These are phyloP conservation scores for Prolemur simus DNA, from an alignment of 2,113 vertebrate genomes.

Conservation along the genomic window DNA sequence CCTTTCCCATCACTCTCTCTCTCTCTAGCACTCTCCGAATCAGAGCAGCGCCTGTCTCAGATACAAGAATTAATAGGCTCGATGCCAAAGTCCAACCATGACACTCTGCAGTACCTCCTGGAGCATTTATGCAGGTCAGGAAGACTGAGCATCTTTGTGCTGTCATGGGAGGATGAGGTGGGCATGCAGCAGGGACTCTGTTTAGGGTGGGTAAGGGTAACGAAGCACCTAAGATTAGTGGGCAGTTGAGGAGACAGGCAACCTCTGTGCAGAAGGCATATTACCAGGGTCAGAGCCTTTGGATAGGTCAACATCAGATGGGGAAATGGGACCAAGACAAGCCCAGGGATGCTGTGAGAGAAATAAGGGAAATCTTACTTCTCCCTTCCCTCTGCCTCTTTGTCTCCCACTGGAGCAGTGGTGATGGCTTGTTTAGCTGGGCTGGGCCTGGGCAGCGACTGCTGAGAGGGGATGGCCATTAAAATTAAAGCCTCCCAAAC, in stretches of 20 bases:
- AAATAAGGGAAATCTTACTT: background rate
- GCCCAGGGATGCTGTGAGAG: background rate
- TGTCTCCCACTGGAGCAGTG: background rate
- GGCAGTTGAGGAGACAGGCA: background rate
- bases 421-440: background rate
- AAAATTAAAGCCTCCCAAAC: background rate
- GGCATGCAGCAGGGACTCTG: background rate
- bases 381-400: background rate
- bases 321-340: background rate
- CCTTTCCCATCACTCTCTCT: background rate
- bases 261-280: background rate
- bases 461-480: background rate
- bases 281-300: background rate
- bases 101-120: constrained; percentile 90
- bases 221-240: background rate
- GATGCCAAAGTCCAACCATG: constrained; percentile 88
- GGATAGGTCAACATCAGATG: background rate
- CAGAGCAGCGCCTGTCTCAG: constrained; percentile 86
- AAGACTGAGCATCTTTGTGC: background rate
- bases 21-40: constrained; percentile 86
- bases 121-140: constrained; percentile 90
- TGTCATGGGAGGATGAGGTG: fast-evolving
- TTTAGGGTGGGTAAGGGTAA: background rate
- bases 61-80: constrained; percentile 86
- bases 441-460: background rate